Evolutionary conservation across 2,888 invertebrate genomes (phyloP), one percentile per base, ranked within the genome.

Genomic region (Perdita meconis): DNA sequence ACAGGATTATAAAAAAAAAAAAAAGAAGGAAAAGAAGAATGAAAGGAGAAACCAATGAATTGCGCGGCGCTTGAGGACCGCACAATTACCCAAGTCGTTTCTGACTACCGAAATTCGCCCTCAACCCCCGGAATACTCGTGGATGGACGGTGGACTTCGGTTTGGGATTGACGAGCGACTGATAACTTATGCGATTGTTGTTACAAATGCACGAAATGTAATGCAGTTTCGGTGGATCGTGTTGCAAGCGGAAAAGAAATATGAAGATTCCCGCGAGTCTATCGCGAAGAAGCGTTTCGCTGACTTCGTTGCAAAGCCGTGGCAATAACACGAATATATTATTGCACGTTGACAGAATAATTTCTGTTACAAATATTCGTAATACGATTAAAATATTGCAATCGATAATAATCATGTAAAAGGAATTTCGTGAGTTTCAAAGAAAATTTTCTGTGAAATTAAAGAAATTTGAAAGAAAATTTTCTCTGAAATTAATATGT

Each of bases 1-100:
- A 53, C 68, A 68, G 75, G 63, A 69, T 75, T 75, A 69, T 69
- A 77, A 69, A 67, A 63, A 64, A 69, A 63, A 42, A 16, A 47
- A 59, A 26, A 55, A 10, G 5, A 19, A 44, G 44, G 22, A 13
- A 13, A n/a, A 42, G 22, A 19, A 47, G 30, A 26, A 61, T 47
- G 73, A 70, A 60, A 63, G 36, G 24, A 22, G 57, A 59, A 59
- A 53, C 55, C 36, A 40, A 42, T 34, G 53, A 74, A 74, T 53
- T 44, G 60, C 30, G 22, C 38, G 60, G 40, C 38, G 44, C 53
- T 30, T 30, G 42, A 30, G 13, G 53, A 44, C 36, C n/a, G 36
- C 42, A 30, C 56, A 42, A 73, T 73, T 70, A 63, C 50, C 59
- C 59, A 67, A 51, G 67, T 40, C 22, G 53, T 61, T 63, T 55